These are phyloP conservation scores for Lophura swinhoii DNA, from an alignment of 2,797 vertebrate genomes.

Conservation along the genomic window DNA sequence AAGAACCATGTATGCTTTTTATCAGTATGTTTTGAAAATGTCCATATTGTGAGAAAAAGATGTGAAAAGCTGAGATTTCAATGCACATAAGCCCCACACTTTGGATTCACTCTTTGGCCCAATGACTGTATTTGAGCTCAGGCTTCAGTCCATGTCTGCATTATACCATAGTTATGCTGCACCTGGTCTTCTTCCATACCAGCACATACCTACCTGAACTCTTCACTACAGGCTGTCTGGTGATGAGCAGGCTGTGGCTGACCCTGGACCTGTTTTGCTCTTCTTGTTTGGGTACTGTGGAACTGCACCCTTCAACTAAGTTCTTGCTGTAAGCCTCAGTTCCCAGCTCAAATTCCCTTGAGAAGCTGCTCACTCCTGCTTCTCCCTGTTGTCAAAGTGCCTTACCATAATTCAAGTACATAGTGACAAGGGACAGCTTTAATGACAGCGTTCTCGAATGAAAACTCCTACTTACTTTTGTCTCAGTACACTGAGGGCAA, in stretches of 20 bases:
- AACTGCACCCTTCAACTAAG: not conserved
- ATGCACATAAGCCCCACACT: accelerated
- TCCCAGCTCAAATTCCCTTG: not conserved
- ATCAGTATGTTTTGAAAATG: not conserved
- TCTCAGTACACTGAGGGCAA: not conserved
- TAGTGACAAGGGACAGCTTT: not conserved
- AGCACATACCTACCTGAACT: not conserved
- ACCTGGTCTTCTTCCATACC: not conserved
- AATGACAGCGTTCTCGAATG: not conserved
- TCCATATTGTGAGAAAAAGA: not conserved
- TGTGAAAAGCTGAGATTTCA: not conserved
- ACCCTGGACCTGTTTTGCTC: not conserved
- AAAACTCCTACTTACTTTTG: not conserved
- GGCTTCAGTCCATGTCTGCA: not conserved
- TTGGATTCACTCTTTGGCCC: accelerated
- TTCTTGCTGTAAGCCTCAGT: not conserved
- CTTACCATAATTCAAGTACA: not conserved
- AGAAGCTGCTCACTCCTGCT: not conserved
- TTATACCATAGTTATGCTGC: not conserved
- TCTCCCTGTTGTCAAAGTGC: not conserved
- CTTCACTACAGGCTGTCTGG: not conserved
- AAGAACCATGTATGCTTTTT: not conserved
- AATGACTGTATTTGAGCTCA: not conserved
- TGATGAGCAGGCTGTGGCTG: not conserved
- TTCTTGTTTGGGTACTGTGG: not conserved